Conservation (phyloP, 2,113 vertebrate genomes). For the Ameiurus melas region DNA sequence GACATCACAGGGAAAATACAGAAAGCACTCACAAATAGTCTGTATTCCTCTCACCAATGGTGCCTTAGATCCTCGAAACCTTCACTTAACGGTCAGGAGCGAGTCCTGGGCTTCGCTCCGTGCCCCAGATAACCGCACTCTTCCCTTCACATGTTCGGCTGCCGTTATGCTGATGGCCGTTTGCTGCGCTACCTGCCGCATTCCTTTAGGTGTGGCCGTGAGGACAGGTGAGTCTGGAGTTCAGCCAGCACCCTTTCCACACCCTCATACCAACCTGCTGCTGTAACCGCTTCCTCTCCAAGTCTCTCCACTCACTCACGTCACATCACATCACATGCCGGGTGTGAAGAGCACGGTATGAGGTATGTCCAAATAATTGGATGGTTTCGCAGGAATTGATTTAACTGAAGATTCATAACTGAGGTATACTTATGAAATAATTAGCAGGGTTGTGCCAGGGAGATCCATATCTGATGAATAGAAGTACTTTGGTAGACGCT, state of each 20-base stretch:
- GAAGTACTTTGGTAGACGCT: neutral
- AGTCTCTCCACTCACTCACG: constrained; percentile 23
- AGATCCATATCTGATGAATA: neutral
- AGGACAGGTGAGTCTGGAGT: constrained; percentile 59
- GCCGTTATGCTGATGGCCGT: constrained; percentile 30
- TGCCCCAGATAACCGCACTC: neutral
- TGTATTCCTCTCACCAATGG: neutral
- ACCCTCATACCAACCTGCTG: constrained; percentile 57
- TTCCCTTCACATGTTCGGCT: constrained; percentile 28
- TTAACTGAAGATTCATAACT: neutral
- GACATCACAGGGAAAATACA: neutral
- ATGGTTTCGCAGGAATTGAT: neutral
- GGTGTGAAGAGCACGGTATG: constrained; percentile 18
- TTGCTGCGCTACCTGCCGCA: constrained; percentile 37
- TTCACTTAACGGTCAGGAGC: neutral
- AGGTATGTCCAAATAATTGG: constrained; percentile 23
- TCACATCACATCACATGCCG: neutral
- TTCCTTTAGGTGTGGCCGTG: constrained; percentile 58
- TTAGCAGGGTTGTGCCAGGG: neutral
- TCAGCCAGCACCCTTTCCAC: constrained; percentile 53
- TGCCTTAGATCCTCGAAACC: neutral
- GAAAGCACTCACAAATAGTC: constrained; percentile 13
- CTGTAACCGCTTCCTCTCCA: constrained; percentile 28
- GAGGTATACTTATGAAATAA: neutral
- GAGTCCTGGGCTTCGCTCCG: neutral